Evolutionary conservation across 2,797 vertebrate species (phyloP), one percentile per base, ranked within the genome.

Genomic region (Rhinella marina): DNA sequence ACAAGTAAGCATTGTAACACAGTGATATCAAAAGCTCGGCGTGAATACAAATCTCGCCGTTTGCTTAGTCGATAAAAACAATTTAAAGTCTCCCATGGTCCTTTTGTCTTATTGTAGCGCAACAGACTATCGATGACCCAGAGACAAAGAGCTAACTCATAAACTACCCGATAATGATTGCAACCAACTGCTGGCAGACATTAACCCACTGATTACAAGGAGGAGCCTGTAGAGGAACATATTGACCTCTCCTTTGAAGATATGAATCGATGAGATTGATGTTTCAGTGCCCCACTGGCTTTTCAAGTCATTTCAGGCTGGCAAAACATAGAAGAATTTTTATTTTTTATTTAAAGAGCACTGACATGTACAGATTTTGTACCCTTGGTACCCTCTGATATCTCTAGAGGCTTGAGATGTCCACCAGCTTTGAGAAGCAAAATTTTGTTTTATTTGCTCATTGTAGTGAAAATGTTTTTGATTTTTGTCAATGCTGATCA

Each of bases 31-130:
- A 89, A 86, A 82, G 87, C 78, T 57, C 80, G 21, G 50, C 72
- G 48, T 86, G 88, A 86, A 89, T 86, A 86, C 81, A 81, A 82
- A 76, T 57, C 56, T 76, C 70, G 10, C 21, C 82, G 57, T 82
- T 86, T 77, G 48, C 84, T 82, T 57, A 86, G 84, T 89, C 88
- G 32, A 89, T 89, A 86, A 89, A 82, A 86, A 78, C 80, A 80
- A 83, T 89, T 86, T 89, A 89, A 86, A 75, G 78, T 80, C 84
- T 86, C 73, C 88, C n/a, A 79, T 27, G 41, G 88, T 82, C 57
- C 48, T 82, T 86, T 86, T 89, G 84, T 86, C 85, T 89, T 86
- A 72, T 83, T 86, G 84, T 79, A 82, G 84, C 62, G 81, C 70
- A 72, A 83, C 81, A 62, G 85, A 73, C 84, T 86, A 89, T 89